Evolutionary conservation across 2,797 vertebrate species (phyloP), one percentile per base, ranked within the genome.

Genomic region (Amniataba percoides): DNA sequence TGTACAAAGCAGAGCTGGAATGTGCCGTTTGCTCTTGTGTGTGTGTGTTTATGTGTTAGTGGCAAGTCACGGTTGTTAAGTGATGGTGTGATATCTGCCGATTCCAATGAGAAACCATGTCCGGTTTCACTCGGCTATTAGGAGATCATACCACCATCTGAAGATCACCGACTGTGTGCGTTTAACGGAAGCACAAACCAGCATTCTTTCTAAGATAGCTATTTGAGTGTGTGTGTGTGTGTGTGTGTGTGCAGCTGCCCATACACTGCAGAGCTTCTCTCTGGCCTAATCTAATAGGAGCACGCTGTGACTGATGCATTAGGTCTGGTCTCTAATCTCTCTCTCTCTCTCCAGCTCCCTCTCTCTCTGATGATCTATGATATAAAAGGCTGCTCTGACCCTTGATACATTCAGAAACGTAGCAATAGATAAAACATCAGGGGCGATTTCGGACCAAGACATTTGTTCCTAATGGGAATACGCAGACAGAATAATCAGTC

Each of bases 271-370:
- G 87, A 90, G 88, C 86, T 74, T 90, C 85, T 90, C 84, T 93
- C 91, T 78, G 86, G 88, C 84, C 85, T 95, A 96, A 95, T 96
- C 92, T 93, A 95, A 95, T 95, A 91, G 94, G 89, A 88, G 90
- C 89, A 90, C 71, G 81, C 91, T 95, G 93, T 92, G 92, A 94
- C 92, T 91, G 92, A 94, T 94, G 92, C 93, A 94, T 95, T 95
- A 93, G 91, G 84, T 89, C 89, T 91, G 88, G 83, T 86, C 92
- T 91, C 83, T 90, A 90, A 92, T 93, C 89, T 93, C 90, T 88
- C 87, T 87, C 87, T 89, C 91, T 86, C 42, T 40, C 87, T 89
- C 85, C 75, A 15, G 72, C 80, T 73, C 76, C 36, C 62, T 82
- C 77, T 71, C 72, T 73, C 82, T 69, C 81, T 80, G 78, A 85